Base-by-base conservation (phyloP, 2,888 invertebrate species). In the Meiosimyza decipiens region DNA sequence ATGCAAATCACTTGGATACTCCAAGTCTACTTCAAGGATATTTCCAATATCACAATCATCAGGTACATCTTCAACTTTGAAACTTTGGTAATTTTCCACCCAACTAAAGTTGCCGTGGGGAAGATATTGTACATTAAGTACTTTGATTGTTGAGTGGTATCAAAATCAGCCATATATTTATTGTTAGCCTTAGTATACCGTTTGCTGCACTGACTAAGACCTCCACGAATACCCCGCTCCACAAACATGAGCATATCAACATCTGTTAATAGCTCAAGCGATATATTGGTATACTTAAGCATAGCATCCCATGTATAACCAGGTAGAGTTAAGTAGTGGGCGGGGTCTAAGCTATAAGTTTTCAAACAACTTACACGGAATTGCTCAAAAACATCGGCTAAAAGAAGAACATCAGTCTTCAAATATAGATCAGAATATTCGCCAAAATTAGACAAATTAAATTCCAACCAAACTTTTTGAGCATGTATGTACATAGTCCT, bases 331-430 rank as follows among this genome's bases (percentile, higher is more conserved):
- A 28, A 28, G 28, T 28, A 28, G 4, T 28, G 28, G 4, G 4
- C 28, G 0, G 50, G 47, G 12, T 71, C 71, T 6, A 71, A n/a
- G 40, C 18, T 3, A 69, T 72, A 49, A 12, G 47, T 57, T 72
- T 69, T 6, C 11, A 69, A 5, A 16, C 54, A 69, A n/a, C 18
- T 50, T 7, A 22, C 3, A 12, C 69, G 16, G 40, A 71, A 71
- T 47, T 71, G 13, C 49, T 70, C 64, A 57, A 73, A 71, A 13
- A 73, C 66, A 6, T 74, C 67, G 2, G 73, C 68, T 54, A 71
- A 22, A 1, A 62, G 40, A 15, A 64, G 11, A 6, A 69, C 64
- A 18, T 69, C 57, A 1, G 64, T 69, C 64, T 69, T 69, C 49
- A 73, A 69, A 16, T 54, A 63, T 6, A 73, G 18, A 6, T 73